A percentile compares a stretch with the other conserved stretches of the same genome.
Conservation (phyloP, 2,797 vertebrate genomes). For the Artibeus jamaicensis region DNA sequence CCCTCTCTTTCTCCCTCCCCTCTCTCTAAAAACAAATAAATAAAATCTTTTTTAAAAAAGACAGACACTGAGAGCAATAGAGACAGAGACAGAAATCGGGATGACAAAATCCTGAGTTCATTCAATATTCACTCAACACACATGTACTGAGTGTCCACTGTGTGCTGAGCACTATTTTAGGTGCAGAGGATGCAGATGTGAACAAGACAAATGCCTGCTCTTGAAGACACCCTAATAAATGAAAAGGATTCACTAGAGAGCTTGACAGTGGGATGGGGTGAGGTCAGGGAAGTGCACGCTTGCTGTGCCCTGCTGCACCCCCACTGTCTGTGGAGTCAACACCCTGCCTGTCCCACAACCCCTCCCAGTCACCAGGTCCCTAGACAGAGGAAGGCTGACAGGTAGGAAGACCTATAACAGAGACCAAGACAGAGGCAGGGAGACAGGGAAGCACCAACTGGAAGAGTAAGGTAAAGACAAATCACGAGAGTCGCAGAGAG, state of each 20-base stretch:
- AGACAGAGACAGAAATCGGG: background rate
- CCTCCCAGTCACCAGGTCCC: background rate
- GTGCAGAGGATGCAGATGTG: background rate
- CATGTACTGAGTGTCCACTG: background rate
- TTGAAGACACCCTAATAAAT: background rate
- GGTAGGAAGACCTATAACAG: background rate
- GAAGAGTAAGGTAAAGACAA: background rate
- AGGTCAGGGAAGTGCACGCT: background rate
- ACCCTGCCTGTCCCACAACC: too few species aligned
- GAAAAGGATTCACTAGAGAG: background rate
- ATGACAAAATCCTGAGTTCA: background rate
- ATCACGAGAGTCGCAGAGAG: background rate
- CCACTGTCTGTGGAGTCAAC: background rate
- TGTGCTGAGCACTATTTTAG: background rate
- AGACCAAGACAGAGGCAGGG: background rate
- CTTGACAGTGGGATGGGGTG: background rate
- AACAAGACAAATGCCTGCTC: background rate
- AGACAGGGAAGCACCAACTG: background rate
- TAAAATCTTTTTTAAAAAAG: background rate
- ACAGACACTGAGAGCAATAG: background rate
- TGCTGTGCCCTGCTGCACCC: fast-evolving
- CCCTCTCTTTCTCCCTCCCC: too few species aligned
- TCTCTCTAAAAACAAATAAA: too few species aligned
- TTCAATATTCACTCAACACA: background rate
- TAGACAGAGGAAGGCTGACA: background rate